Conservation (phyloP, 1,140 invertebrate genomes). For the Ips typographus region DNA sequence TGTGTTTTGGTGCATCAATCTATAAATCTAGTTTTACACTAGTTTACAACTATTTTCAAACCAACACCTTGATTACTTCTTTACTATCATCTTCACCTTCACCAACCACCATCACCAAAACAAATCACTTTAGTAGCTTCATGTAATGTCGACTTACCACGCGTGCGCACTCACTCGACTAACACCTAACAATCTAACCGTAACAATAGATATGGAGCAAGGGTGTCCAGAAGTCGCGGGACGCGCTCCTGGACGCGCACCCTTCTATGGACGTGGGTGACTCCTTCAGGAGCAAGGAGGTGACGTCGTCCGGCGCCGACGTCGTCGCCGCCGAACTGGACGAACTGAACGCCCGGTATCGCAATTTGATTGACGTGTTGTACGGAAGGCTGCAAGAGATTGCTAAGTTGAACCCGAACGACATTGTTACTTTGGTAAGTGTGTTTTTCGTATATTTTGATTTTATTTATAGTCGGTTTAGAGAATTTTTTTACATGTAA, state of each 20-base stretch:
- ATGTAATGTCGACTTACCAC: constrained; percentile 40
- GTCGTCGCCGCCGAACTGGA: constrained; percentile 83
- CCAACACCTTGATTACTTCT: constrained; percentile 28
- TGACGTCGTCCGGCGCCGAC: constrained; percentile 66
- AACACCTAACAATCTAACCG: constrained; percentile 52
- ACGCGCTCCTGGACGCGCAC: constrained; percentile 83
- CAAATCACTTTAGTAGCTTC: constrained; percentile 23
- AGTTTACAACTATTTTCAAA: background rate
- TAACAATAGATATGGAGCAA: constrained; percentile 61
- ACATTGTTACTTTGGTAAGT: constrained; percentile 70
- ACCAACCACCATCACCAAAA: background rate
- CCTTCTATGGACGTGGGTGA: constrained; percentile 73
- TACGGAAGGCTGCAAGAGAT: constrained; percentile 67
- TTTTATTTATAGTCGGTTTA: no score
- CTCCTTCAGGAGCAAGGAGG: constrained; percentile 48
- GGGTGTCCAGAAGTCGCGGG: constrained; percentile 74
- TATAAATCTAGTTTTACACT: no score
- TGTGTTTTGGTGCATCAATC: no score
- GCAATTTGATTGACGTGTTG: constrained; percentile 71
- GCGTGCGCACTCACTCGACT: constrained; percentile 40
- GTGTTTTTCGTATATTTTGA: no score
- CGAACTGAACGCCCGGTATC: constrained; percentile 79
- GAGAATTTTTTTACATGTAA: no score
- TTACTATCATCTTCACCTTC: constrained; percentile 10
- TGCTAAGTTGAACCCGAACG: constrained; percentile 59